Base-by-base conservation (phyloP, 2,113 vertebrate genomes). In the Salvelinus sp. region DNA sequence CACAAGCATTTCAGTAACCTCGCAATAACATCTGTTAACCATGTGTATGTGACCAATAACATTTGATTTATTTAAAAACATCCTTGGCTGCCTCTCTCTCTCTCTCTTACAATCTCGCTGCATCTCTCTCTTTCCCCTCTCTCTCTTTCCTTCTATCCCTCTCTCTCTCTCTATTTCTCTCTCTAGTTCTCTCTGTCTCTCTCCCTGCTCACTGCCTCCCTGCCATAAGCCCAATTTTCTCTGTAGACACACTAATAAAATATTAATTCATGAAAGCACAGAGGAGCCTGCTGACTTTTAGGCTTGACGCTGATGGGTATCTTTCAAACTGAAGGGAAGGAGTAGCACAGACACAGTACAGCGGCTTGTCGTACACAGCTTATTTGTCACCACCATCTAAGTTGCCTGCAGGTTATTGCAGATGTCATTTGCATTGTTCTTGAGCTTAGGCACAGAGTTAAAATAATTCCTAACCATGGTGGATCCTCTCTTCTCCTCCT, bases 241-340 rank as follows among this genome's bases (percentile, higher is more conserved):
- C 70, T 79, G 74, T 62, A 47, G 69, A 16, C 76, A 13, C 33
- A 9, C 22, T 80, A 76, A 69, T 85, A 78, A 90, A 88, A 89
- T 83, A 77, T 87, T 77, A 30, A 86, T 88, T 81, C 75, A 75
- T 80, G 63, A 73, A 78, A 73, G 78, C 76, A 33, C 25, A 23
- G 23, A 6, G 38, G 66, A 70, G 73, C 71, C 60, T 7, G 54
- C 70, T 33, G 73, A 70, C 77, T 83, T 67, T 69, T 25, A 6
- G 67, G 25, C 30, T 28, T 6, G 64, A 66, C 16, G 0, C 14
- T 57, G 16, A 57, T 6, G 20, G 16, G 18, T 14, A 20, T 57
- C 18, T 57, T 6, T 3, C 14, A 57, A 57, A 4, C 13, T 57
- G 38, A 33, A 54, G 50, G 50, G 50, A 12, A 54, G 50, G 16